Evolutionary conservation across 2,113 vertebrate species (phyloP).

Genomic region (Saguinus midas): DNA sequence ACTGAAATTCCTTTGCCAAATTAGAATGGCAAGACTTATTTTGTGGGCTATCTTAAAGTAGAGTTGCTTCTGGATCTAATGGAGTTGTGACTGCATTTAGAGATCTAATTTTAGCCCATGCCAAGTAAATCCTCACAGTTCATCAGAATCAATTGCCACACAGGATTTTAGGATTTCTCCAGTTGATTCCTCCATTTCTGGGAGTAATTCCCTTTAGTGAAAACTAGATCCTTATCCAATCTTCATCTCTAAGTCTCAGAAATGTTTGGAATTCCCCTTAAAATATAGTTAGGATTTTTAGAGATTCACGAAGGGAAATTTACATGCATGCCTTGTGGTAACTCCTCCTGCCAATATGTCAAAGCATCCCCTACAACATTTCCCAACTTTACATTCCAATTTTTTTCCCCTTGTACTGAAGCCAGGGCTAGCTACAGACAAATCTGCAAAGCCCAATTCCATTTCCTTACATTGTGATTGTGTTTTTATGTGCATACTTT

Average conservation of each 20-base stretch:
- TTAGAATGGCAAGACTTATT: neutral
- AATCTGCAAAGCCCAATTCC: neutral
- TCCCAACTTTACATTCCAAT: neutral
- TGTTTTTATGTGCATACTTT: neutral
- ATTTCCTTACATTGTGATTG: neutral
- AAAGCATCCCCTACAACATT: neutral
- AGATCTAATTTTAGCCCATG: neutral
- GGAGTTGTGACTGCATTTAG: neutral
- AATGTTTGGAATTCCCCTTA: conserved; percentile 51
- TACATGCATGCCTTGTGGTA: neutral
- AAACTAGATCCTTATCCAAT: neutral
- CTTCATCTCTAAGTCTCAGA: conserved; percentile 1
- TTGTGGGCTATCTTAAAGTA: neutral
- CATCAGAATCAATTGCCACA: neutral
- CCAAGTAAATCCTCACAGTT: neutral
- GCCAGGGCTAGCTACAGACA: neutral
- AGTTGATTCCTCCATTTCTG: neutral
- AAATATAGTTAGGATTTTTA: conserved; percentile 45
- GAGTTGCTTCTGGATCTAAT: neutral
- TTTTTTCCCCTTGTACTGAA: neutral
- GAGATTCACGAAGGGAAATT: neutral
- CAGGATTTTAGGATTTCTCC: neutral
- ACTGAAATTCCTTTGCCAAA: neutral
- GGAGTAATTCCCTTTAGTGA: neutral
- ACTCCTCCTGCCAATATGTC: neutral